phyloP scores from a whole-genome alignment of 2,888 invertebrate species.

The Rhopalosiphum nymphaeae region DNA sequence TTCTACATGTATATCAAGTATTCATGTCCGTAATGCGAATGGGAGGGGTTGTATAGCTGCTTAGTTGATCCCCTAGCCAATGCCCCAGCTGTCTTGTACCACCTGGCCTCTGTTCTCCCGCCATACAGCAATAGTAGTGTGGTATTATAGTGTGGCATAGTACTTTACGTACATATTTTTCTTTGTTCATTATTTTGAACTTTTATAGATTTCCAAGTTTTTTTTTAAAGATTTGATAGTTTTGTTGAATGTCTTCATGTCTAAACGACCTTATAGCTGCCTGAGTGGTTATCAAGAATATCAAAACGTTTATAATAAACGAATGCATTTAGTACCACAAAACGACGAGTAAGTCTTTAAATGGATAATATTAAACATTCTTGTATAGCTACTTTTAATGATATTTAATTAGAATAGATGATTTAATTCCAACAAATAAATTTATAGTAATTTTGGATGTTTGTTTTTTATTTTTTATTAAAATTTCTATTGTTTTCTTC shows the following conservation, averaged over 20 bases:
- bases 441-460: background rate
- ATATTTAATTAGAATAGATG: background rate
- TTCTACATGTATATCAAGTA: slow-evolving; percentile 50
- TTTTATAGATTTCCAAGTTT: background rate
- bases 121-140: slow-evolving; percentile 41
- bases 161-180: background rate
- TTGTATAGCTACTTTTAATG: background rate
- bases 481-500: background rate
- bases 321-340: slow-evolving; percentile 48
- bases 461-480: background rate
- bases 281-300: slow-evolving; percentile 9
- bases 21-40: slow-evolving; percentile 54
- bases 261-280: slow-evolving; percentile 51
- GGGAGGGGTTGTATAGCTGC: slow-evolving; percentile 57
- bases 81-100: slow-evolving; percentile 63
- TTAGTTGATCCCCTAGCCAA: slow-evolving; percentile 64
- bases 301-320: slow-evolving; percentile 47
- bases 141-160: slow-evolving; percentile 19
- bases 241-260: slow-evolving; percentile 39
- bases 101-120: slow-evolving; percentile 64
- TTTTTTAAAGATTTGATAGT: background rate
- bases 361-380: background rate
- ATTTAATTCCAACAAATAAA: background rate
- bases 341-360: slow-evolving; percentile 56
- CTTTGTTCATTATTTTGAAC: slow-evolving; percentile 32